These are phyloP conservation scores for Epinotia demarniana DNA, from an alignment of 2,888 invertebrate genomes.

Conservation along the genomic window DNA sequence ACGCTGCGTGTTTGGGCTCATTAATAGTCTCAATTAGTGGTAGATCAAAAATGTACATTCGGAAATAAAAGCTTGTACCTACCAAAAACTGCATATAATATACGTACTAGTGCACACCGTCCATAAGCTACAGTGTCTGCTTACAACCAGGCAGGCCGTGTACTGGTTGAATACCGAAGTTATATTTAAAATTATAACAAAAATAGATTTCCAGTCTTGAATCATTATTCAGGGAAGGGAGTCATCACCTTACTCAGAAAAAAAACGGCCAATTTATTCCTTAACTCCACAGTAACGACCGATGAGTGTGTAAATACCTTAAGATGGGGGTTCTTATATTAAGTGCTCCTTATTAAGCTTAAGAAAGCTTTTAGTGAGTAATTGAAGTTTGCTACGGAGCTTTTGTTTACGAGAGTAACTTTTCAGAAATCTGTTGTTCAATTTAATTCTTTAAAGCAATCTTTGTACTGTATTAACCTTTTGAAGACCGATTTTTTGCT, in stretches of 20 bases:
- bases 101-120: no score
- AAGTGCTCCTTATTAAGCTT: conserved; percentile 42
- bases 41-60: no score
- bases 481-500: conserved; percentile 9
- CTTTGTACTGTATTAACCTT: conserved; percentile 19
- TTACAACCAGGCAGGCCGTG: no score
- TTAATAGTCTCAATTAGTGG: no score
- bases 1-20: no score
- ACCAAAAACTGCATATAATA: no score
- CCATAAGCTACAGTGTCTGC: no score
- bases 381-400: conserved; percentile 35
- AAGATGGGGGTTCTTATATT: conserved; percentile 30
- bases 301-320: conserved; percentile 16
- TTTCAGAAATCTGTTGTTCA: conserved; percentile 27
- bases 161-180: no score
- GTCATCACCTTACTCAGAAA: background rate
- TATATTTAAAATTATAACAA: no score
- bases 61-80: no score
- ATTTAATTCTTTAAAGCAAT: conserved; percentile 35
- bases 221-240: background rate
- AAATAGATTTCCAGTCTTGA: background rate
- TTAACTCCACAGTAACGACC: background rate
- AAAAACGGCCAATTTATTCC: background rate
- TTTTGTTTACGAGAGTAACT: conserved; percentile 32
- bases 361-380: conserved; percentile 36